Evolutionary conservation across 2,888 invertebrate species (phyloP).

Genomic region (Drosophila kanekoi): DNA sequence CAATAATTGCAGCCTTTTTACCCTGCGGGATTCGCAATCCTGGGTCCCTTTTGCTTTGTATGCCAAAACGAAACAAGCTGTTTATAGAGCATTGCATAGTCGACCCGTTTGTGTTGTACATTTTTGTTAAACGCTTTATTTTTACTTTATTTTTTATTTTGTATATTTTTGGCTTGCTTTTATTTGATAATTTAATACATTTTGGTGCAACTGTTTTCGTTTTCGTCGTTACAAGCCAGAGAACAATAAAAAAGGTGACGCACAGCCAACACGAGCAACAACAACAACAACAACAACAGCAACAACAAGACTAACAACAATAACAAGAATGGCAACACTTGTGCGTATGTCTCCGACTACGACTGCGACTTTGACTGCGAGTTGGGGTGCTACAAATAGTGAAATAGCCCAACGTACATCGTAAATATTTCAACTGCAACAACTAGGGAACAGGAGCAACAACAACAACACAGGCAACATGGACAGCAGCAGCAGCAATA

Average conservation of each 20-base stretch:
- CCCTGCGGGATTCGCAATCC: too few relatives aligned
- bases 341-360: conserved; percentile 67
- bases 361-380: conserved; percentile 16
- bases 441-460: conserved; percentile 59
- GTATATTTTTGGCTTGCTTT: conserved; percentile 41
- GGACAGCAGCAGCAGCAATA: conserved; percentile 57
- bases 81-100: conserved; percentile 13
- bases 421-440: conserved; percentile 81
- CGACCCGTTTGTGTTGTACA: not conserved
- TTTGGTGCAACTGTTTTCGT: conserved; percentile 65
- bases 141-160: conserved; percentile 18
- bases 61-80: not conserved
- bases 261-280: conserved; percentile 39
- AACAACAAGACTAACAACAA: conserved; percentile 16
- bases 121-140: conserved; percentile 12
- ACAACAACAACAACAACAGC: conserved; percentile 12
- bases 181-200: conserved; percentile 77
- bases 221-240: conserved; percentile 61
- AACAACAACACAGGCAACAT: conserved; percentile 35
- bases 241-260: conserved; percentile 62
- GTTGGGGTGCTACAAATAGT: conserved; percentile 69
- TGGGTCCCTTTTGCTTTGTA: too few relatives aligned
- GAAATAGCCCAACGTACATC: conserved; percentile 80
- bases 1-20: too few relatives aligned
- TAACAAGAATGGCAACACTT: conserved; percentile 61